Evolutionary conservation across 2,888 invertebrate species (phyloP), one percentile per base, ranked within the genome.

Genomic region (Cephus sareptanus): DNA sequence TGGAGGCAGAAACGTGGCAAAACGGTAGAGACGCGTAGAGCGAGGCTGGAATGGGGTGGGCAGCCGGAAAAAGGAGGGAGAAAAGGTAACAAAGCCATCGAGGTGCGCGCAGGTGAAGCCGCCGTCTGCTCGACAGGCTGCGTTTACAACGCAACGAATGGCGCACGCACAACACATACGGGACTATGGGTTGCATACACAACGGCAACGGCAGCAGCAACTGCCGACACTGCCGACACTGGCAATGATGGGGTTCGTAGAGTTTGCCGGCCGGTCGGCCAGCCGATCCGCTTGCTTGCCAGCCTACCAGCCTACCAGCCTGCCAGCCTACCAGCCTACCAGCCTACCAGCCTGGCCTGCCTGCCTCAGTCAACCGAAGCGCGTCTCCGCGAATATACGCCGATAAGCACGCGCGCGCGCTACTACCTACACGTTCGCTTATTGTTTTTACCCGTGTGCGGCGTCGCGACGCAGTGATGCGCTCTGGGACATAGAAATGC

Each of bases 331-430:
- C 81, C 74, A 76, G 81, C 84, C 82, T 85, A 3, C 70, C 79
- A 75, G 73, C 78, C 78, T 30, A 76, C 70, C 76, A 68, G 78
- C 81, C 74, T 12, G 34, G 78, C 81, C 82, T 85, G 74, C 81
- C 74, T 77, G 81, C 84, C 82, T 85, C 87, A 87, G 87, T 86
- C 85, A 84, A 84, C 80, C 85, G 85, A 85, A 83, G 83, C 82
- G 83, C 83, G 83, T 85, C 82, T 81, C 79, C 79, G 79, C 76
- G 79, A 79, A 76, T 79, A 76, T 75, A 79, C 79, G 79, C 73
- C 33, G 33, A 40, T 40, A 40, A 40, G 40, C 40, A 4, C 40
- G 40, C 40, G 40, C 40, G 40, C 40, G 40, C 15, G 15, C 40
- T 40, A 40, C 40, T 40, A 15, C 15, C 15, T 15, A 40, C 40